Percentiles rank a stretch among this genome's conserved stretches.
These are phyloP conservation scores for Galbula dea DNA, from an alignment of 2,113 vertebrate species.

Conservation along the genomic window DNA sequence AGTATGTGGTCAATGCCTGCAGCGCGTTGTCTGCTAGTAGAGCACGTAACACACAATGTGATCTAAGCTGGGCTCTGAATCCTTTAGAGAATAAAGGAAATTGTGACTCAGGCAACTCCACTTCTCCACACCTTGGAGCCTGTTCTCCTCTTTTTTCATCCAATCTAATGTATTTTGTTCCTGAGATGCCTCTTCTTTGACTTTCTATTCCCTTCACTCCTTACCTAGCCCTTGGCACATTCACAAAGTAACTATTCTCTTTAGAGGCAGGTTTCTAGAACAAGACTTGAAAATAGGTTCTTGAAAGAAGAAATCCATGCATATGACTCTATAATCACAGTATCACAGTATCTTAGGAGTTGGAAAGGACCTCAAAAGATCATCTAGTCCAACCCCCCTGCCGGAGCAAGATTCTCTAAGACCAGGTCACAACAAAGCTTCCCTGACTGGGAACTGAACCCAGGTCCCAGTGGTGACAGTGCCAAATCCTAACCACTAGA, in stretches of 20 bases:
- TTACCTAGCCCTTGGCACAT: not conserved
- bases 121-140: not conserved
- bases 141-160: not conserved
- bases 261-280: not conserved
- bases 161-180: not conserved
- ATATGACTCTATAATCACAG: not conserved
- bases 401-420: too few species aligned
- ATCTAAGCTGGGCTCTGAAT: not conserved
- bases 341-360: too few species aligned
- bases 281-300: not conserved
- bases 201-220: not conserved
- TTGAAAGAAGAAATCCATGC: not conserved
- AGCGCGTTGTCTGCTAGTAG: not conserved
- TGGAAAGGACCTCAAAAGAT: too few species aligned
- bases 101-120: not conserved
- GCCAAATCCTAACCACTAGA: too few species aligned
- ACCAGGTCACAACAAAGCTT: too few species aligned
- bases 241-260: not conserved
- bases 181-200: not conserved
- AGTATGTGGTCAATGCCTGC: rapidly evolving
- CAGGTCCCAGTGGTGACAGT: too few species aligned
- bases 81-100: not conserved
- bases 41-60: not conserved
- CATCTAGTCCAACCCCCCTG: too few species aligned
- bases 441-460: too few species aligned